Percentiles rank a stretch among this genome's conserved stretches.
These are phyloP conservation scores for Phorcus lineatus DNA, from an alignment of 2,888 invertebrate genomes.

Conservation along the genomic window DNA sequence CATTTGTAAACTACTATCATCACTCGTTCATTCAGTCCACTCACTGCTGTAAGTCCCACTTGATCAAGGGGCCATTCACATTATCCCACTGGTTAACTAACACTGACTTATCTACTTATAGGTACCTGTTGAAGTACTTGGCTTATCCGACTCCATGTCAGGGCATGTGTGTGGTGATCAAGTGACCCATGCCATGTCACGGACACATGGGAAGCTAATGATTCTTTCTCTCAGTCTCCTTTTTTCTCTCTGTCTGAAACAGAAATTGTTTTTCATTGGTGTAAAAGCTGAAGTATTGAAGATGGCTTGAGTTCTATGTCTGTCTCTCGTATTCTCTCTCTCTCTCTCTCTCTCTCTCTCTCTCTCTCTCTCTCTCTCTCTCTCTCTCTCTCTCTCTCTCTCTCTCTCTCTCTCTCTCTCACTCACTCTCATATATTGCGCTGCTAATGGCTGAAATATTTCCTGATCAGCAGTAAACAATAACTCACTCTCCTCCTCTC, in stretches of 20 bases:
- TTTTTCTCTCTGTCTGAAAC: neutral
- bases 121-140: neutral
- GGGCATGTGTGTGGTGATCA: neutral
- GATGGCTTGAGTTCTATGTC: neutral
- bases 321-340: slow-evolving; percentile 21
- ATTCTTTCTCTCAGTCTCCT: neutral
- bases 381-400: neutral
- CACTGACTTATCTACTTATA: neutral
- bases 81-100: neutral
- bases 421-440: too few relatives aligned
- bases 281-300: too few relatives aligned
- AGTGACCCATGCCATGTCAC: neutral
- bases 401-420: too few relatives aligned
- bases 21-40: too few relatives aligned
- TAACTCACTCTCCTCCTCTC: too few relatives aligned
- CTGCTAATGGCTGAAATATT: too few relatives aligned
- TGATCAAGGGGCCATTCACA: too few relatives aligned
- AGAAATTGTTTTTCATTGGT: too few relatives aligned
- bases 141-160: neutral
- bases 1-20: too few relatives aligned
- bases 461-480: too few relatives aligned
- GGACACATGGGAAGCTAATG: neutral
- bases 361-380: too few relatives aligned
- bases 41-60: too few relatives aligned
- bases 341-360: slow-evolving; percentile 23